Evolutionary conservation across 2,797 vertebrate genomes (phyloP).

Genomic region (Enteromius fasciolatus): DNA sequence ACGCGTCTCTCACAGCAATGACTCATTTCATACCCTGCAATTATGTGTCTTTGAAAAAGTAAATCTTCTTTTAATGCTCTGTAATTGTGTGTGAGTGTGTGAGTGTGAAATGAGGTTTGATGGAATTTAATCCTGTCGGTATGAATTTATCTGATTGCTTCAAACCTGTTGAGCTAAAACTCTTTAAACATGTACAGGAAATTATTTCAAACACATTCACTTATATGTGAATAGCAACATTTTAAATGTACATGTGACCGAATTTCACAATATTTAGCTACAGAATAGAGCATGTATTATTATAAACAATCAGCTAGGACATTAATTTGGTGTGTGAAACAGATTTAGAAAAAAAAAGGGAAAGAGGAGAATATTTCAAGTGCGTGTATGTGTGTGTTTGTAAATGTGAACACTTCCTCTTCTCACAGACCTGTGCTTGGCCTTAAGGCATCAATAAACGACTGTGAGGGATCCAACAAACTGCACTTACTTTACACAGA

Average conservation of each 20-base stretch:
- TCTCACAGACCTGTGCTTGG: constrained; percentile 73
- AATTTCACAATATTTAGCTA: background rate
- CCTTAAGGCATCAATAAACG: constrained; percentile 76
- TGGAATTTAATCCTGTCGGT: constrained; percentile 48
- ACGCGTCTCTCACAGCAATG: constrained; percentile 65
- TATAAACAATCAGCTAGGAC: background rate
- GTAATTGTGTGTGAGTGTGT: constrained; percentile 67
- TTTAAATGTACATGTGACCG: background rate
- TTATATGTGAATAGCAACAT: background rate
- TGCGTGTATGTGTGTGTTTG: background rate
- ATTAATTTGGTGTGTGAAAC: background rate
- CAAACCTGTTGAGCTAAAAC: constrained; percentile 39
- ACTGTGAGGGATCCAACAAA: constrained; percentile 65
- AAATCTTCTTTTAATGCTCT: constrained; percentile 70
- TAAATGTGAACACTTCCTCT: constrained; percentile 72
- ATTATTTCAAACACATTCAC: background rate
- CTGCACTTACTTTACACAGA: constrained; percentile 28
- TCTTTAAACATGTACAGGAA: constrained; percentile 4
- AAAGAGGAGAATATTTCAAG: background rate
- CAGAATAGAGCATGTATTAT: background rate
- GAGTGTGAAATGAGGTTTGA: constrained; percentile 60
- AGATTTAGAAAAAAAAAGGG: background rate
- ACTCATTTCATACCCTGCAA: constrained; percentile 74
- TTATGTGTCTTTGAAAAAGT: constrained; percentile 68
- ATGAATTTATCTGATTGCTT: constrained; percentile 51